phyloP scores from a whole-genome alignment of 2,797 vertebrate genomes.

The Phrynocephalus guinanensis region DNA sequence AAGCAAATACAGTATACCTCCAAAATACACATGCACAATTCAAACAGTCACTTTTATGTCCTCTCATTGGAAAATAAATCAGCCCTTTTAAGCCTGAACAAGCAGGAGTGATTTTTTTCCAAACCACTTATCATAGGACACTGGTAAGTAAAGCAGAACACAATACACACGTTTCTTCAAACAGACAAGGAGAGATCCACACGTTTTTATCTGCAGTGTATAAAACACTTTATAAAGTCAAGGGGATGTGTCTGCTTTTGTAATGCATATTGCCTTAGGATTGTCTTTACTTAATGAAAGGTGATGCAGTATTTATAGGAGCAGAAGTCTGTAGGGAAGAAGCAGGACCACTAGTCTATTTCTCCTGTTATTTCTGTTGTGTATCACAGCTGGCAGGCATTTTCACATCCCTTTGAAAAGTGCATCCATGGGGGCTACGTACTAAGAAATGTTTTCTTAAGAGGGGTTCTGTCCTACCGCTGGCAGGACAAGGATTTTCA shows the following conservation, averaged over 20 bases:
- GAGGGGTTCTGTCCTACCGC: background rate
- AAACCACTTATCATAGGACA: background rate
- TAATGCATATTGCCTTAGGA: background rate
- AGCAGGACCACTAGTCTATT: background rate
- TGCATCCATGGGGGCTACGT: background rate
- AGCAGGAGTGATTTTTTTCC: background rate
- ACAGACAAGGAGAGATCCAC: background rate
- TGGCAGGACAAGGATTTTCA: background rate
- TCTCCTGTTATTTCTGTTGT: background rate
- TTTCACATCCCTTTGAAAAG: background rate
- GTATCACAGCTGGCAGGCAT: background rate
- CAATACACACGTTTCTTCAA: conserved; percentile 2
- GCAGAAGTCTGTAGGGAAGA: background rate
- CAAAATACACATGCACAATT: conserved; percentile 15
- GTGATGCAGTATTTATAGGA: background rate
- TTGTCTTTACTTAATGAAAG: background rate
- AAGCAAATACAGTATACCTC: conserved; percentile 48
- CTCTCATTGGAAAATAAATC: conserved; percentile 26
- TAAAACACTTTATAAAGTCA: conserved; percentile 1
- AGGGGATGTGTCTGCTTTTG: conserved; percentile 1
- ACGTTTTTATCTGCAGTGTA: background rate
- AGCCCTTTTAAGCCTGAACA: conserved; percentile 3
- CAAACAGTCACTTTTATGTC: conserved; percentile 35
- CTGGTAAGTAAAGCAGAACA: background rate
- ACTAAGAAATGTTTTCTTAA: background rate